These are phyloP conservation scores for Microtus montanus DNA, from an alignment of 2,113 vertebrate species.

Conservation along the genomic window DNA sequence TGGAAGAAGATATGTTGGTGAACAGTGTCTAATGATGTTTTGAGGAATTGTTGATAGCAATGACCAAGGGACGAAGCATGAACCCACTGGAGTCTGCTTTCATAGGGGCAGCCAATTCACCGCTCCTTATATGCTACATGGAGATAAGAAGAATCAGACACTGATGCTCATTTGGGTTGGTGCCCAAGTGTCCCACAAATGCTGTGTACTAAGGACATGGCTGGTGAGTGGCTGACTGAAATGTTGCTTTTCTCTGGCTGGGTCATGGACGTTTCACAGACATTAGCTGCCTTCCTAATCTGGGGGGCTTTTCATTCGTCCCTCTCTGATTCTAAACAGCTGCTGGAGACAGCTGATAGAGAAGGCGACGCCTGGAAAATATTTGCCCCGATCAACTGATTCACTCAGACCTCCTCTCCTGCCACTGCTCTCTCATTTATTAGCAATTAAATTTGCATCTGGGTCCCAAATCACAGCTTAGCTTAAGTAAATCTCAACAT, in stretches of 20 bases:
- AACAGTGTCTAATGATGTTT: conserved; percentile 14
- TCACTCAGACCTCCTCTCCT: background rate
- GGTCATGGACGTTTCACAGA: conserved; percentile 35
- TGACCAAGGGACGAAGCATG: background rate
- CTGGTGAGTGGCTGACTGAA: background rate
- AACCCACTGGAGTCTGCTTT: conserved; percentile 1
- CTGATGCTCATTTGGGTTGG: background rate
- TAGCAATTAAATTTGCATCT: conserved; percentile 74
- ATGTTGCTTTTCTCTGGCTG: conserved; percentile 10
- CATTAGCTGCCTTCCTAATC: conserved; percentile 8
- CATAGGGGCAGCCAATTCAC: background rate
- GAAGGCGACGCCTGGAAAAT: conserved; percentile 69
- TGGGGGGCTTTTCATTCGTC: background rate
- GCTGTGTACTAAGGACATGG: background rate
- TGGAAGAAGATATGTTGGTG: conserved; percentile 15
- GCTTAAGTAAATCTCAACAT: conserved; percentile 74
- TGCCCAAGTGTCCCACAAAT: background rate
- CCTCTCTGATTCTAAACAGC: conserved; percentile 15
- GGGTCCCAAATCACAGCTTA: conserved; percentile 69
- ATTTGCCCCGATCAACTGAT: conserved; percentile 29
- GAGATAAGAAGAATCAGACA: background rate
- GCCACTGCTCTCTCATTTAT: conserved; percentile 50
- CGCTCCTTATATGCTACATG: background rate
- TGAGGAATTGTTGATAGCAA: background rate
- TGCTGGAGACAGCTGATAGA: background rate